These are phyloP conservation scores for Megaustenia siamemsis DNA, from an alignment of 2,888 invertebrate species.

Conservation along the genomic window DNA sequence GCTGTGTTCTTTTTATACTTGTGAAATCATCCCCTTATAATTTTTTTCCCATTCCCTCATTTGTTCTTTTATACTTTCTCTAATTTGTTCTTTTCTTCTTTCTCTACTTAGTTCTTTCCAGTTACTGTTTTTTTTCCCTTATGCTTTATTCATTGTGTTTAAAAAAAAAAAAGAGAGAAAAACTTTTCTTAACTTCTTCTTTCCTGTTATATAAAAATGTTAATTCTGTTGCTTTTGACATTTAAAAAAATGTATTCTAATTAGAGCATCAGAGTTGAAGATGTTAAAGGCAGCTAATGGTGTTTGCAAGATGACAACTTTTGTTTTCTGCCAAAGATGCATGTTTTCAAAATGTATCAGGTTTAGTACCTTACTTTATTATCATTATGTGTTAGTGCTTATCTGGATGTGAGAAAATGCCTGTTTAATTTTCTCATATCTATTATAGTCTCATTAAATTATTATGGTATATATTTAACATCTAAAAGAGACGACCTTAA, in stretches of 20 bases:
- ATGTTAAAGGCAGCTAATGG: slow-evolving; percentile 19
- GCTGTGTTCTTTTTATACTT: background rate
- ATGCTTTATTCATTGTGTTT: too few species aligned
- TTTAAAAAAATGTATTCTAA: too few species aligned
- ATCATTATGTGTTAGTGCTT: background rate
- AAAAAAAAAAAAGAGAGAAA: too few species aligned
- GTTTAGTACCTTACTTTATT: background rate
- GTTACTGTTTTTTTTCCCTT: background rate
- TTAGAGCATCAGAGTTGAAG: background rate
- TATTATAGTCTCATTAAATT: background rate
- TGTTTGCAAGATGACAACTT: background rate
- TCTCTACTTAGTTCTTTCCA: too few species aligned
- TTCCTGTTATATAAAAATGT: background rate
- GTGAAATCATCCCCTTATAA: background rate
- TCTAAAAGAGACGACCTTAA: too few species aligned
- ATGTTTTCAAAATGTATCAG: too few species aligned
- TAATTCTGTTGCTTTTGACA: too few species aligned
- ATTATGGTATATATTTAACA: too few species aligned
- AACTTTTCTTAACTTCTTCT: too few species aligned
- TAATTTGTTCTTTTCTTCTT: too few species aligned
- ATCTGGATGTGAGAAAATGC: background rate
- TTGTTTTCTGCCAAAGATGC: background rate
- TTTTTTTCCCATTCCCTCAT: slow-evolving; percentile 20
- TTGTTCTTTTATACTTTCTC: background rate
- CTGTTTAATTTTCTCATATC: background rate